Percentiles rank a stretch among this genome's conserved stretches.
These are phyloP conservation scores for Nyctibius bracteatus DNA, from an alignment of 2,113 vertebrate species.

Conservation along the genomic window DNA sequence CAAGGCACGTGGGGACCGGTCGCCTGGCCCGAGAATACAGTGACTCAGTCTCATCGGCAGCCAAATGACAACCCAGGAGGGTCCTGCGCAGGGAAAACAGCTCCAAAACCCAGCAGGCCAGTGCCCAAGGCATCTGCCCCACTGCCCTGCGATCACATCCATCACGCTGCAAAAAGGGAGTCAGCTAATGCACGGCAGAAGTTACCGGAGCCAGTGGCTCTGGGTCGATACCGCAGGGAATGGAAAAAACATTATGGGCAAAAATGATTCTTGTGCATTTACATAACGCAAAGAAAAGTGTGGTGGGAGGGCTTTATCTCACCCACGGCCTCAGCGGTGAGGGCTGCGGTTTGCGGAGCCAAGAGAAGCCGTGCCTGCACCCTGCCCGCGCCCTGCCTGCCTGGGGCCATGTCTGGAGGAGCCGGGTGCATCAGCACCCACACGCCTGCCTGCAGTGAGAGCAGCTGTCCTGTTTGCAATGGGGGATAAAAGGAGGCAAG, in stretches of 20 bases:
- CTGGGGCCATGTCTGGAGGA: rapidly evolving
- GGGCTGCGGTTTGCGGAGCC: not conserved
- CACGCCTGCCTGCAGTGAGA: not conserved
- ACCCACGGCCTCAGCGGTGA: rapidly evolving
- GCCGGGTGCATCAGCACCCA: not conserved
- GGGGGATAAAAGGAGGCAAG: not conserved
- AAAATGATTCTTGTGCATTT: not conserved
- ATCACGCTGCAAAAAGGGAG: not conserved
- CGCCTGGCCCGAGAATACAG: not conserved
- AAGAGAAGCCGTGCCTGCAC: not conserved
- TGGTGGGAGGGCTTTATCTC: not conserved
- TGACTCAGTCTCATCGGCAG: not conserved
- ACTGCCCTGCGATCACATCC: rapidly evolving
- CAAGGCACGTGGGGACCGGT: not conserved
- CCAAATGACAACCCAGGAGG: not conserved
- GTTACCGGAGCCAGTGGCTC: rapidly evolving
- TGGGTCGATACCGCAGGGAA: not conserved
- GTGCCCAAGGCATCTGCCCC: not conserved
- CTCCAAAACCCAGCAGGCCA: not conserved
- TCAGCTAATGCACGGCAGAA: not conserved
- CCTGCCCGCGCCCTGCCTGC: not conserved
- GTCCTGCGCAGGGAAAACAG: not conserved
- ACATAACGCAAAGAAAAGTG: not conserved
- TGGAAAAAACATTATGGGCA: not conserved
- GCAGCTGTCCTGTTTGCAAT: not conserved